These are phyloP conservation scores for Pediacus dermestoides DNA, from an alignment of 2,888 invertebrate species.

Conservation along the genomic window DNA sequence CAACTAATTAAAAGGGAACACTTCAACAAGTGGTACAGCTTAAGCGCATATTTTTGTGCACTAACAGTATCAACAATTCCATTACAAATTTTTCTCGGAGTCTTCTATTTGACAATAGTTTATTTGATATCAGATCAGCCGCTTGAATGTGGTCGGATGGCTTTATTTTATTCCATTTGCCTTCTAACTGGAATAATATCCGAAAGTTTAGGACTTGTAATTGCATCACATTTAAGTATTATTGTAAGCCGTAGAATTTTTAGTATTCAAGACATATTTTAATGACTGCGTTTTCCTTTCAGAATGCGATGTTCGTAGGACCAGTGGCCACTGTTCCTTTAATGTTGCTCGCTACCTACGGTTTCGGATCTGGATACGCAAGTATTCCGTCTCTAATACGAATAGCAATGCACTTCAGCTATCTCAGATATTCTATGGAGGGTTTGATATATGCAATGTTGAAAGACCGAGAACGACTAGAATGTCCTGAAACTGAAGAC, in stretches of 20 bases:
- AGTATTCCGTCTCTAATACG: conserved; percentile 69
- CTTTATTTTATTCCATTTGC: conserved; percentile 68
- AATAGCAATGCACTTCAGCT: conserved; percentile 78
- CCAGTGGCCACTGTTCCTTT: conserved; percentile 83
- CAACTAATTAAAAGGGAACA: conserved; percentile 75
- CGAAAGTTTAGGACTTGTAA: conserved; percentile 72
- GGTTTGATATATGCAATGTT: conserved; percentile 78
- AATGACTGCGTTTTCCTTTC: conserved; percentile 34
- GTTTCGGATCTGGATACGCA: conserved; percentile 74
- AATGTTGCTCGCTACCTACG: conserved; percentile 81
- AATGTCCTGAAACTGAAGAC: conserved; percentile 67
- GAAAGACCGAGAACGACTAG: conserved; percentile 65
- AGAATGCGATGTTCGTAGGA: conserved; percentile 88
- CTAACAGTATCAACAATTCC: conserved; percentile 70
- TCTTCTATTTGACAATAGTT: conserved; percentile 66
- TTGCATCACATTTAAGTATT: conserved; percentile 70
- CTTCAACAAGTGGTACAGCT: conserved; percentile 80
- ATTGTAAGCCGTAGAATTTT: conserved; percentile 60
- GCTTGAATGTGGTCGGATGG: conserved; percentile 62
- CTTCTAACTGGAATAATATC: conserved; percentile 71
- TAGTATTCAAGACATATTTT: neutral
- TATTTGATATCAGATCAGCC: conserved; percentile 76
- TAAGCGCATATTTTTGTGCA: conserved; percentile 76
- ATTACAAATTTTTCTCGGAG: conserved; percentile 63
- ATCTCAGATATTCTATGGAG: conserved; percentile 65